phyloP scores from a whole-genome alignment of 2,113 vertebrate species.

The Perca fluviatilis region DNA sequence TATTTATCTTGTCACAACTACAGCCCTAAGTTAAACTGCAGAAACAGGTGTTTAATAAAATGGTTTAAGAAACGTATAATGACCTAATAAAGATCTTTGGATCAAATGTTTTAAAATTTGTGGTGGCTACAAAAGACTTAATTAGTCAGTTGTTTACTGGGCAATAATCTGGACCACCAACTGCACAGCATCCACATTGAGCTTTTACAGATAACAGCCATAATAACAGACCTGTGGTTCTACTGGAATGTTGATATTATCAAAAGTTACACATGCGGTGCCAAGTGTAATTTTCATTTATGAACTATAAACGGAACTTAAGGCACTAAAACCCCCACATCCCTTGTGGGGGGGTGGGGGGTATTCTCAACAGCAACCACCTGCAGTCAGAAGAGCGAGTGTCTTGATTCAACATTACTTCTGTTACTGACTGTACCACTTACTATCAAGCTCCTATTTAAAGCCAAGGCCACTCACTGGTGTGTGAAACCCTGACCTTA shows the following conservation, averaged over 20 bases:
- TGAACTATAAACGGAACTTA: neutral
- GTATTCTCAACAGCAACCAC: conserved; percentile 8
- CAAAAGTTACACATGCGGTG: neutral
- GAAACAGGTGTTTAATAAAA: too few species aligned
- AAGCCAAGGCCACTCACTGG: conserved; percentile 36
- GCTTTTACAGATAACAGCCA: neutral
- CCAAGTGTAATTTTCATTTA: conserved; percentile 1
- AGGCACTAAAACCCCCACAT: neutral
- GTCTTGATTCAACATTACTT: conserved; percentile 5
- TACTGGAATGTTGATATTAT: conserved; percentile 16
- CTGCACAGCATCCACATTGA: neutral
- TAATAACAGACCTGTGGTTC: conserved; percentile 6
- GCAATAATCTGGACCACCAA: too few species aligned
- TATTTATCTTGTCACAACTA: too few species aligned
- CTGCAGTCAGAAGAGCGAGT: neutral
- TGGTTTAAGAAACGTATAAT: too few species aligned
- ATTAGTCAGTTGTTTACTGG: too few species aligned
- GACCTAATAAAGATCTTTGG: neutral
- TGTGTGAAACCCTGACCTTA: conserved; percentile 70
- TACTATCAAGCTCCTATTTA: conserved; percentile 35
- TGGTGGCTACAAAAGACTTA: too few species aligned
- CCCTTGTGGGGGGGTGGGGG: too few species aligned
- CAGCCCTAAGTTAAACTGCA: too few species aligned
- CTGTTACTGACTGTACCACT: conserved; percentile 19
- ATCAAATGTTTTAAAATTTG: too few species aligned